Evolutionary conservation across 2,797 vertebrate species (phyloP), one percentile per base, ranked within the genome.

Genomic region (Channallabes apus): DNA sequence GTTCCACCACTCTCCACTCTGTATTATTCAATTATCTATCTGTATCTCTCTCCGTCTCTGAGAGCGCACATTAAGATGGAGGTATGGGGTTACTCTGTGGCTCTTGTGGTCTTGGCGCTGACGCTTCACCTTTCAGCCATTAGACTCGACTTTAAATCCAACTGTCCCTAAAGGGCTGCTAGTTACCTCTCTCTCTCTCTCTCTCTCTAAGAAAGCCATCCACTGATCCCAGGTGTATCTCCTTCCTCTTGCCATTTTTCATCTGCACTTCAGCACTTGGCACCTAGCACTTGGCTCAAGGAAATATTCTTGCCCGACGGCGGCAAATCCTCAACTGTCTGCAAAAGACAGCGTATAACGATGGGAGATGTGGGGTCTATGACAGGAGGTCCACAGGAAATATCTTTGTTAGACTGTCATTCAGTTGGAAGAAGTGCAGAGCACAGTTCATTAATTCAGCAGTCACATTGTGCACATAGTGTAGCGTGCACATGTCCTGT

Each of bases 81-180:
- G 32, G 76, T 59, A 81, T 81, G 77, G 69, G 27, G 20, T 84
- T 87, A 73, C 85, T 67, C 22, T 83, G 58, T 83, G 67, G 80
- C 18, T 89, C 64, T 85, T 86, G 86, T 85, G 86, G 85, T 84
- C 84, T 88, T 75, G 81, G 77, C 65, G 46, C 61, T n/a, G 11
- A 27, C 17, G 56, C 82, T 27, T 84, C 51, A 67, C 82, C 59
- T 86, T 84, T 84, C 83, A 88, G 76, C 84, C 79, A 87, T 88
- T 87, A 88, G 54, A 59, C 76, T 76, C 11, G 29, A 85, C 83
- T 88, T 56, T 82, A 75, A 85, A 84, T 80, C 32, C 24, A 68
- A 58, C 14, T 0, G 9, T 88, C 83, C 83, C 85, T 54, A 54
- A 82, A 82, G 82, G 83, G 77, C 62, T 9, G 46, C 11, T 9